A percentile compares a stretch with the other conserved stretches of the same genome.
phyloP scores from a whole-genome alignment of 92 coral and sea anemone genomes.

The Nematostella vectensis region DNA sequence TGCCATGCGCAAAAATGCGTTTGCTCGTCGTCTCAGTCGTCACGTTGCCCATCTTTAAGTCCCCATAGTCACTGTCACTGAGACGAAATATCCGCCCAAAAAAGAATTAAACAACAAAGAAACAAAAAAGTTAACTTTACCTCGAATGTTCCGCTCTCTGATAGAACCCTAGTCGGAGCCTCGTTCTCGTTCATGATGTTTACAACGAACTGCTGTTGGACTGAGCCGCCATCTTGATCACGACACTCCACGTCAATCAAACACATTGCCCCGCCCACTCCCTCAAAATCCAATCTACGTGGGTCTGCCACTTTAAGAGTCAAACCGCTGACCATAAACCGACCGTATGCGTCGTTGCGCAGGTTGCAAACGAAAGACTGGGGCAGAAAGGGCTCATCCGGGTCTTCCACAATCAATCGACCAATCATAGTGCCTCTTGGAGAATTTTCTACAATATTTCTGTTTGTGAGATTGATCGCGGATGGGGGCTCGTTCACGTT shows the following conservation, averaged over 20 bases:
- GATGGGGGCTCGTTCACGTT: conserved; percentile 62
- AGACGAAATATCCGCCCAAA: too few relatives aligned
- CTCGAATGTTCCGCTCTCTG: conserved; percentile 47
- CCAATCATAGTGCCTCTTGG: conserved; percentile 39
- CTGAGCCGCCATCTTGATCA: conserved; percentile 54
- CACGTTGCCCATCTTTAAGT: too few relatives aligned
- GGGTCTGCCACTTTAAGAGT: conserved; percentile 28
- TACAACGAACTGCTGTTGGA: conserved; percentile 44
- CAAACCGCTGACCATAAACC: conserved; percentile 51
- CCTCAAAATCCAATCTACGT: conserved; percentile 43
- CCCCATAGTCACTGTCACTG: too few relatives aligned
- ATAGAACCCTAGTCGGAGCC: conserved; percentile 44
- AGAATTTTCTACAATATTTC: conserved; percentile 36
- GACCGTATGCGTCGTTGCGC: conserved; percentile 55
- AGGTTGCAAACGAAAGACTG: conserved; percentile 45
- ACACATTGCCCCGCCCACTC: conserved; percentile 36
- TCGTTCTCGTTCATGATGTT: conserved; percentile 57
- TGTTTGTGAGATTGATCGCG: conserved; percentile 26
- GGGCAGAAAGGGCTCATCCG: conserved; percentile 32
- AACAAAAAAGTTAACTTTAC: too few relatives aligned
- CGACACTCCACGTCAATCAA: conserved; percentile 51
- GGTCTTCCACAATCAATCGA: conserved; percentile 39
- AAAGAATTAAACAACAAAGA: too few relatives aligned
- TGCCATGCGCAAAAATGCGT: too few relatives aligned
- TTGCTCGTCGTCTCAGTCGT: too few relatives aligned